Percentiles rank a stretch among this genome's conserved stretches.
Conservation (phyloP, 2,113 vertebrate species). For the Psittacara wagleri region DNA sequence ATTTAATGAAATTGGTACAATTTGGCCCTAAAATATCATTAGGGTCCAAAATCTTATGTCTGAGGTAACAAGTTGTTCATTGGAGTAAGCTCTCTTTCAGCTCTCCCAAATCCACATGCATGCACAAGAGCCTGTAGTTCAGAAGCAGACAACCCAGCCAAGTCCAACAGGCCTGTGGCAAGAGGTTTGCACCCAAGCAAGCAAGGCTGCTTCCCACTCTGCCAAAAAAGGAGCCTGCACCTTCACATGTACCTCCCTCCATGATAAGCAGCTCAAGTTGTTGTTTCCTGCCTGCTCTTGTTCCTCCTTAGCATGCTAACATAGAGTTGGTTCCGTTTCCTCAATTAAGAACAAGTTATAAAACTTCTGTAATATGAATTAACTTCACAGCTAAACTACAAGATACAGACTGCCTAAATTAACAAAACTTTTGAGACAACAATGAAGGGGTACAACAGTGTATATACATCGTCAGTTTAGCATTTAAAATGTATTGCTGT, state of each 20-base stretch:
- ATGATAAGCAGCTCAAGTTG: accelerated
- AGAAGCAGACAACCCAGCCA: background rate
- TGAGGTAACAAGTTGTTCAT: background rate
- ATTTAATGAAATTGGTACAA: background rate
- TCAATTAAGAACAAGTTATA: background rate
- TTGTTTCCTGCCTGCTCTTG: background rate
- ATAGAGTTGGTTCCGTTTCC: background rate
- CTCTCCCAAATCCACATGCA: accelerated
- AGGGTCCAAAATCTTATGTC: background rate
- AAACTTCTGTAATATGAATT: background rate
- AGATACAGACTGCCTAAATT: background rate
- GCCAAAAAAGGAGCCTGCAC: background rate
- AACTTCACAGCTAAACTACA: background rate
- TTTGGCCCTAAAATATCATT: background rate
- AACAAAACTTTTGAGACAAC: background rate
- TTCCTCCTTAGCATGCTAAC: background rate
- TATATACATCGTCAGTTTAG: background rate
- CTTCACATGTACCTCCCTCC: background rate
- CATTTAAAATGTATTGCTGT: background rate
- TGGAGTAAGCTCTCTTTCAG: background rate
- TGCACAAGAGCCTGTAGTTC: background rate
- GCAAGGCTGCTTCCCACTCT: background rate
- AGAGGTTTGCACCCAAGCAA: background rate
- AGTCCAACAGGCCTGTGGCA: background rate
- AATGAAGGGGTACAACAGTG: background rate